Evolutionary conservation across 2,113 vertebrate species (phyloP), one percentile per base, ranked within the genome.

Genomic region (Takifugu bimaculatus): DNA sequence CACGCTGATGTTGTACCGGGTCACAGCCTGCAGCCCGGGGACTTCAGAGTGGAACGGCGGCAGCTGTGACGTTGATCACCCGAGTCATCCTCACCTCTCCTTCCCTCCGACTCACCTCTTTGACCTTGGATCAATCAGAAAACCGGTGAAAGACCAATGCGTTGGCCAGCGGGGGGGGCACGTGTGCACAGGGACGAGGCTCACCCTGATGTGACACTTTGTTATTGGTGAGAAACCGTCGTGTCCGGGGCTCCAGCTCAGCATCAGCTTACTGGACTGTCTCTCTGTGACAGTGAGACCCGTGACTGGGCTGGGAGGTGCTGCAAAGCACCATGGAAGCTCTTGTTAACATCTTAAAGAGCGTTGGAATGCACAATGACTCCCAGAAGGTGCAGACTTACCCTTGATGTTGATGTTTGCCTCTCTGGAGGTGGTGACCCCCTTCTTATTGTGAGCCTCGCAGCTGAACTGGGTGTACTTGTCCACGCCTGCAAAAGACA

Each of bases 361-460:
- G 9, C 32, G 56, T 28, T 39, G 54, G 28, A 53, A 67, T 73
- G 60, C 63, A 15, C 26, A 12, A 26, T 3, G 26, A 20, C 27
- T 6, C 32, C 4, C 12, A 1, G n/a, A 26, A 25, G 25, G 25
- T 6, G 9, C 4, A 25, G 6, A 15, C 82, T 82, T 81, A 98
- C 97, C 94, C 94, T 98, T 99, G 48, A 99, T 88, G 68, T 95
- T 93, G 86, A 98, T 68, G 26, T 89, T 90, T 44, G 91, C 92
- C 0, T 92, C 93, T 63, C 75, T 93, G 70, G 92, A 97, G 0
- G 92, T 93, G 0, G 91, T 87, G 70, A 99, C 81, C 2, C 96
- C 97, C 75, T 93, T 96, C 0, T 51, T 49, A 57, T 98, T 99
- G 82, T 92, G 80, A 26, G 96, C 97, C 75, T 96, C 96, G 10